Conservation (phyloP, 2,113 vertebrate species). For the Gopherus flavomarginatus region DNA sequence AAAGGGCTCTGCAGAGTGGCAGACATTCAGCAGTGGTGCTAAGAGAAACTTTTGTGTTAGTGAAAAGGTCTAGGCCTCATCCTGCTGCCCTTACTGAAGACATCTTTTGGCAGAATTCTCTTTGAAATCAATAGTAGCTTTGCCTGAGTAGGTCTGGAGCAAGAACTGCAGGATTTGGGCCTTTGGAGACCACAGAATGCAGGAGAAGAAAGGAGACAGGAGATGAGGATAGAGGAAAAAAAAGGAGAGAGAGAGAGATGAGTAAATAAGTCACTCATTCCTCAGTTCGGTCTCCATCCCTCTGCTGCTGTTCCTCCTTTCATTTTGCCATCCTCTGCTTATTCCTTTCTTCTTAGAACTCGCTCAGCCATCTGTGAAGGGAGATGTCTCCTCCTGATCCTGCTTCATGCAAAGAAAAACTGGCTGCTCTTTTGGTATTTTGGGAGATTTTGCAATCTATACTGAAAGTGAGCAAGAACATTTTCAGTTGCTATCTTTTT, state of each 20-base stretch:
- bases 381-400: neutral
- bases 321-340: neutral
- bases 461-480: neutral
- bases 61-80: neutral
- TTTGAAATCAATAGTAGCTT: neutral
- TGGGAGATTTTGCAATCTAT: neutral
- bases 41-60: neutral
- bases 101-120: neutral
- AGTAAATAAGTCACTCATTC: neutral
- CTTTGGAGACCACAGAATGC: neutral
- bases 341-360: neutral
- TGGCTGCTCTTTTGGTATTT: neutral
- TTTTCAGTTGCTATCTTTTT: neutral
- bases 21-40: neutral
- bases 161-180: neutral
- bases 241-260: neutral
- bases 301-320: neutral
- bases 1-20: neutral
- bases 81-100: neutral
- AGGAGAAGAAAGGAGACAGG: neutral
- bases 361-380: neutral
- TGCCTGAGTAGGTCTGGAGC: neutral
- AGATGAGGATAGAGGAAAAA: neutral
- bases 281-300: neutral
- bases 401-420: neutral